Conservation (phyloP, 1,140 invertebrate genomes). For the Hirudo medicinalis region DNA sequence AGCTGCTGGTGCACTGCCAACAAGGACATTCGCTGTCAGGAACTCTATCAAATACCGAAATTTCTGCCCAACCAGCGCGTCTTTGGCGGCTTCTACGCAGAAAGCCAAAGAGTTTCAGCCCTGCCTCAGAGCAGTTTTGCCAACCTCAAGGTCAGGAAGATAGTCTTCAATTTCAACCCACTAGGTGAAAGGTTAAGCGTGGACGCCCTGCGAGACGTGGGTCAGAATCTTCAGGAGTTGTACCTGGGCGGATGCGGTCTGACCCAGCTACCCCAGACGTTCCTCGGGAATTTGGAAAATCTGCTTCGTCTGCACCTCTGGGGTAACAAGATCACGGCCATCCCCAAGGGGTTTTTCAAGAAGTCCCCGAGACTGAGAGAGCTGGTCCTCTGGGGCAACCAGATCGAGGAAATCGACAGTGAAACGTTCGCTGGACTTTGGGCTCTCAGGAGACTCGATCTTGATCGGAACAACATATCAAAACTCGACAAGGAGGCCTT, state of each 20-base stretch:
- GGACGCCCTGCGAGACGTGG: constrained; percentile 14
- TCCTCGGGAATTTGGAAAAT: constrained; percentile 11
- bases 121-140: constrained; percentile 13
- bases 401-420: constrained; percentile 15
- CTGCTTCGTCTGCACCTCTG: constrained; percentile 20
- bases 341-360: constrained; percentile 18
- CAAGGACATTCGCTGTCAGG: background rate
- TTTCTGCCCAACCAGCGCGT: background rate
- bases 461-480: constrained; percentile 19
- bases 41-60: background rate
- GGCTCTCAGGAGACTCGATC: constrained; percentile 17
- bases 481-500: constrained; percentile 14
- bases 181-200: constrained; percentile 16
- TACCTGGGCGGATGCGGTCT: constrained; percentile 20
- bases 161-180: constrained; percentile 22
- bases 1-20: constrained; percentile 2
- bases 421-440: constrained; percentile 21
- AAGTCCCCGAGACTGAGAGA: constrained; percentile 13
- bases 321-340: constrained; percentile 17
- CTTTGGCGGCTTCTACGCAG: background rate
- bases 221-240: constrained; percentile 17
- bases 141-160: constrained; percentile 20
- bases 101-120: background rate
- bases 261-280: background rate
- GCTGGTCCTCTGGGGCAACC: constrained; percentile 22